Evolutionary conservation across 1,140 invertebrate genomes (phyloP).

Genomic region (Aphis craccivora): DNA sequence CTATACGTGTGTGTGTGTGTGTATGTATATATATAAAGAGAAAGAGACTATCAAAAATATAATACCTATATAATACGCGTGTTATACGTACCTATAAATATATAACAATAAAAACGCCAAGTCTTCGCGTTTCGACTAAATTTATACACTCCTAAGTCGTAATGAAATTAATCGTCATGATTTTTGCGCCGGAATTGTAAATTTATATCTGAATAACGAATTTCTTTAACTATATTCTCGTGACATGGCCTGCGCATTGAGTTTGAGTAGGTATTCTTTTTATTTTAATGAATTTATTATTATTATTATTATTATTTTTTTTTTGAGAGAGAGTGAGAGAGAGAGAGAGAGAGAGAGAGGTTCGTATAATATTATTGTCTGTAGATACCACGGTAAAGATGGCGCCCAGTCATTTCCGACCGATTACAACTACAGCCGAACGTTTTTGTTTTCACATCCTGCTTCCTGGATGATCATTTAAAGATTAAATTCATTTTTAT

Average conservation of each 20-base stretch:
- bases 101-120: not conserved
- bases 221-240: not conserved
- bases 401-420: not conserved
- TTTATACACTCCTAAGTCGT: not conserved
- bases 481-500: not conserved
- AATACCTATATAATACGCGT: not conserved
- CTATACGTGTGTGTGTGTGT: not conserved
- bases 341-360: too few relatives aligned
- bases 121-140: not conserved
- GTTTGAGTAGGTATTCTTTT: not conserved
- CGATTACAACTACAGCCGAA: not conserved
- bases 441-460: conserved; percentile 16
- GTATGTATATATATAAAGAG: not conserved
- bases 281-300: too few relatives aligned
- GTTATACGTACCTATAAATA: not conserved
- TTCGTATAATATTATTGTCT: not conserved
- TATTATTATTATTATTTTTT: too few relatives aligned
- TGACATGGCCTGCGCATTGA: not conserved
- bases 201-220: not conserved
- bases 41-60: not conserved
- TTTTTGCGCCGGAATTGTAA: not conserved
- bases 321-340: not conserved
- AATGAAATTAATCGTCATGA: not conserved
- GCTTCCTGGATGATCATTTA: not conserved
- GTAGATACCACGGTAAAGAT: not conserved